Conservation (phyloP, 2,797 vertebrate genomes). For the Eurystomus glaucurus region DNA sequence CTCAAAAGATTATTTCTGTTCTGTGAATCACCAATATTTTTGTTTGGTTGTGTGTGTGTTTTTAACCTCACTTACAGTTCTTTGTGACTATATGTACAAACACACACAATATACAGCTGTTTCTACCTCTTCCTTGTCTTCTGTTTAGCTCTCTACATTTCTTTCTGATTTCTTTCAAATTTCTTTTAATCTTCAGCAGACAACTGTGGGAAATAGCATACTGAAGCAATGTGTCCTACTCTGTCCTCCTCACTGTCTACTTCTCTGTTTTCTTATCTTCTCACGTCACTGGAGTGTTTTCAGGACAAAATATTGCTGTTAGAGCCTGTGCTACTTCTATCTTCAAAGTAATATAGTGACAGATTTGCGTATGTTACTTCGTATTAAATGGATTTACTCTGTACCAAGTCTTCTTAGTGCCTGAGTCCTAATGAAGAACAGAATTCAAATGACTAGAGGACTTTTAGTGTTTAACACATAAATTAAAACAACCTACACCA, state of each 20-base stretch:
- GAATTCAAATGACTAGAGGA: neutral
- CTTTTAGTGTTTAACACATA: neutral
- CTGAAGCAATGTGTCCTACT: neutral
- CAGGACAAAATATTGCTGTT: neutral
- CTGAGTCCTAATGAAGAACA: neutral
- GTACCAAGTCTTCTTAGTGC: neutral
- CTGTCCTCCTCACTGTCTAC: neutral
- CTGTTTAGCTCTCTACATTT: neutral
- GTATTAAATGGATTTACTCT: neutral
- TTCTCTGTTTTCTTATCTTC: neutral
- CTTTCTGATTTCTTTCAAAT: neutral
- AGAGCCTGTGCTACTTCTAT: neutral
- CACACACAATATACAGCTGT: accelerated
- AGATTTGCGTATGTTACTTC: neutral
- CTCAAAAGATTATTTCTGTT: neutral
- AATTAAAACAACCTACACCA: neutral
- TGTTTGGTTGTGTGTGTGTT: accelerated
- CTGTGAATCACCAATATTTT: neutral
- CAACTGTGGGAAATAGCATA: neutral
- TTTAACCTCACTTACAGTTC: neutral
- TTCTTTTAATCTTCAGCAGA: neutral
- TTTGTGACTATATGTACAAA: neutral
- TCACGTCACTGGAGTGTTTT: neutral
- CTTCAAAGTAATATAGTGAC: neutral
- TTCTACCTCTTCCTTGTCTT: neutral